Evolutionary conservation across 2,113 vertebrate species (phyloP), one percentile per base, ranked within the genome.

Genomic region (Dissostichus mawsoni): DNA sequence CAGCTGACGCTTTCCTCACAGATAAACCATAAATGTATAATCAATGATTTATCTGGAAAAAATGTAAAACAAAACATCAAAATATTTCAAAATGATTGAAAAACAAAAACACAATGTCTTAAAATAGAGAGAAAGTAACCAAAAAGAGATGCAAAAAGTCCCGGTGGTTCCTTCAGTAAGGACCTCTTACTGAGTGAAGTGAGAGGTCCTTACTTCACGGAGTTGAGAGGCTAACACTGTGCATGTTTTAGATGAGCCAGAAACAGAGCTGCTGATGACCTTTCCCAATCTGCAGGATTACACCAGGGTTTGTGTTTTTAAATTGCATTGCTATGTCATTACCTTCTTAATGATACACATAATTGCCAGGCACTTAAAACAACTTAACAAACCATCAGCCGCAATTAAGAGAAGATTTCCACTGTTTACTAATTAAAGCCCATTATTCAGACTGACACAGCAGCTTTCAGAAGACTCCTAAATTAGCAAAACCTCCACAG

Each of bases 281-380:
- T 77, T 16, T 16, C 23, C 0, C 8, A 2, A 10, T 53, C 36
- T 53, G 45, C 44, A 11, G 11, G 45, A 44, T 70, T 50, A 51
- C 59, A 3, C 64, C 16, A 1, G 5, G 0, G 10, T 1, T 56
- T 9, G 16, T 57, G 36, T 66, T 52, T 41, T 52, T 41, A 2
- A 41, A 69, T 64, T 20, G 41, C 50, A 3, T 50, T 45, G 55
- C 56, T 23, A 29, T 66, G 50, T 83, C 74, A 66, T 86, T 86
- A 69, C 45, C 45, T 41, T 80, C 66, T 4, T 87, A 74, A 87
- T 84, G 69, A 81, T 75, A 58, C 59, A 36, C 67, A 29, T 68
- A 74, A 82, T 82, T 81, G 71, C 47, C 18, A 57, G 36, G 74
- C 45, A 59, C 71, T 83, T 80, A 76, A 71, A 78, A 80, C 63